These are phyloP conservation scores for Axinella damicornis DNA, from an alignment of 37 sponge, comb jelly and placozoan genomes.

Conservation along the genomic window DNA sequence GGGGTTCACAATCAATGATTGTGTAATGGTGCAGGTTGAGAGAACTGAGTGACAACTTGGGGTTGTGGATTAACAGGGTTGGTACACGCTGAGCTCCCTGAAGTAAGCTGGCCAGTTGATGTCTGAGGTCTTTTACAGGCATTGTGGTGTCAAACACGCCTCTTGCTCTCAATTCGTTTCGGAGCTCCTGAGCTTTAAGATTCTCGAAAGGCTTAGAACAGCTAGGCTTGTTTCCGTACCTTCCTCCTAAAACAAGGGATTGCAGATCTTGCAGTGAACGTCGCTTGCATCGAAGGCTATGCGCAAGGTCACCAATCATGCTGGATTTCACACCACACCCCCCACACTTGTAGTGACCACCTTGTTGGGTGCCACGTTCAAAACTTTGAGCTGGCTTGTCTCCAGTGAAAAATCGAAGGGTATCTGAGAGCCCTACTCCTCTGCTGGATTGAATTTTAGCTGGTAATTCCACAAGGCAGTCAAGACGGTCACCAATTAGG, in stretches of 20 bases:
- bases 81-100: conserved; percentile 7
- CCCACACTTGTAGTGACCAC: conserved; percentile 34
- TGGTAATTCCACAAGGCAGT: background rate
- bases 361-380: conserved; percentile 30
- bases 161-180: too few relatives aligned
- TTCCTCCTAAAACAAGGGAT: conserved; percentile 1
- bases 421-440: background rate
- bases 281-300: background rate
- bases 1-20: conserved; percentile 3
- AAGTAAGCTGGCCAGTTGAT: background rate
- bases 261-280: conserved; percentile 3
- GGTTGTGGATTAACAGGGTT: background rate
- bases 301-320: conserved; percentile 3
- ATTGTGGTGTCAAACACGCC: background rate
- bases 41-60: background rate
- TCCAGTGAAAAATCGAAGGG: conserved; percentile 13
- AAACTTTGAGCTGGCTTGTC: conserved; percentile 31
- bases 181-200: too few relatives aligned
- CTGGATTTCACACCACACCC: background rate
- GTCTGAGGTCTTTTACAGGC: too few relatives aligned
- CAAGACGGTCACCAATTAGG: conserved; percentile 13
- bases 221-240: too few relatives aligned
- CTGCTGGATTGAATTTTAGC: background rate
- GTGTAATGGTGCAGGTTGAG: background rate
- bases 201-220: too few relatives aligned